phyloP scores from a whole-genome alignment of 92 coral and sea anemone genomes.

The Pocillopora meandrina region DNA sequence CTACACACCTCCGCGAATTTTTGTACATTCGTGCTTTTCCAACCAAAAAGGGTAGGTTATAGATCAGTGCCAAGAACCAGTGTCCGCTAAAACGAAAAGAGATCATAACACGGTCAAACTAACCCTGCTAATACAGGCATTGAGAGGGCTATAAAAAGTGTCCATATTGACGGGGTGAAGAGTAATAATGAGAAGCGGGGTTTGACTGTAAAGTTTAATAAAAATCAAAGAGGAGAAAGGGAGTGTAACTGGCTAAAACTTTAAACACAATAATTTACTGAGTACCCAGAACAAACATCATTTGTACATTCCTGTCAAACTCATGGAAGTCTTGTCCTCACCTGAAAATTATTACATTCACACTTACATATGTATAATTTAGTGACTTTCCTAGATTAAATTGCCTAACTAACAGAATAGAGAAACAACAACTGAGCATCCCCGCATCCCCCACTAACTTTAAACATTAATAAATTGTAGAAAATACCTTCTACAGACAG shows the following conservation, averaged over 20 bases:
- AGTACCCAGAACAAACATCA: background rate
- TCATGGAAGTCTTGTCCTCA: too few relatives aligned
- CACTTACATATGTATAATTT: too few relatives aligned
- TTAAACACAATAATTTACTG: background rate
- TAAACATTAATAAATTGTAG: too few relatives aligned
- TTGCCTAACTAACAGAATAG: too few relatives aligned
- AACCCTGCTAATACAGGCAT: too few relatives aligned
- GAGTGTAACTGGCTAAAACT: background rate
- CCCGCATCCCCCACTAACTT: too few relatives aligned
- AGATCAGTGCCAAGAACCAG: constrained; percentile 21
- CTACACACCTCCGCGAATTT: background rate
- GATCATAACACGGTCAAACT: background rate
- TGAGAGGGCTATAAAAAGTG: too few relatives aligned
- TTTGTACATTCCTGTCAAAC: too few relatives aligned
- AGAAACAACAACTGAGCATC: too few relatives aligned
- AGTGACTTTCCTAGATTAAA: too few relatives aligned
- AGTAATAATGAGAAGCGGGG: background rate
- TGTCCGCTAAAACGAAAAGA: constrained; percentile 17
- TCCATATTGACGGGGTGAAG: too few relatives aligned
- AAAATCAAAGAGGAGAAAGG: background rate
- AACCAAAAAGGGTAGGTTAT: constrained; percentile 3
- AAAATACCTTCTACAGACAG: constrained; percentile 14
- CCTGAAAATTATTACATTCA: too few relatives aligned
- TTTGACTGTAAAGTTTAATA: background rate
- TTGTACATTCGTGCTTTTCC: background rate